These are phyloP conservation scores for Neoseiulus cucumeris DNA, from an alignment of 1,140 invertebrate genomes.

Conservation along the genomic window DNA sequence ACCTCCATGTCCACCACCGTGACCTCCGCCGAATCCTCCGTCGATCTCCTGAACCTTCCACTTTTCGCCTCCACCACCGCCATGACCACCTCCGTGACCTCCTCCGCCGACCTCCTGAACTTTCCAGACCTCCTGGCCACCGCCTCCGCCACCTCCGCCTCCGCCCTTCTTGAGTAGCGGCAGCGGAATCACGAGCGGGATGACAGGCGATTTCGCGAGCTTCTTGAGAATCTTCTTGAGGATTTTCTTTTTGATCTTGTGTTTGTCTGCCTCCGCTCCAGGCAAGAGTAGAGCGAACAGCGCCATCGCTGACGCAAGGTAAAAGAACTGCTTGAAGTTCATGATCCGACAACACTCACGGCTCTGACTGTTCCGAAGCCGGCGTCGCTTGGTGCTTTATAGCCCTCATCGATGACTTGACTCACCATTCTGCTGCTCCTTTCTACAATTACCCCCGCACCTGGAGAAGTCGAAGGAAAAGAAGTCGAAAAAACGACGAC, in stretches of 20 bases:
- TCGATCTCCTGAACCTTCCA: slow-evolving; percentile 9
- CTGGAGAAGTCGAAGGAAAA: too few relatives aligned
- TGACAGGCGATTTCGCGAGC: not conserved
- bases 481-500: too few relatives aligned
- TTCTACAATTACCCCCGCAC: slow-evolving; percentile 8
- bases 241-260: slow-evolving; percentile 9
- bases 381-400: not conserved
- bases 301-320: not conserved
- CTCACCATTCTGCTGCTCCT: not conserved
- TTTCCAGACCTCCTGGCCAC: slow-evolving; percentile 4
- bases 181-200: not conserved
- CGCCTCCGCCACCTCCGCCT: not conserved
- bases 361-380: not conserved
- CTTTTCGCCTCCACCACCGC: not conserved
- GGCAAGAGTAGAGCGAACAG: not conserved
- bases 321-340: not conserved
- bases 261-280: not conserved
- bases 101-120: not conserved
- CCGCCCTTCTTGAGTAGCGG: not conserved
- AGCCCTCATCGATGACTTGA: slow-evolving; percentile 11
- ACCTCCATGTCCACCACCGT: not conserved
- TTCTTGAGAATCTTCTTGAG: slow-evolving; percentile 8
- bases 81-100: not conserved
- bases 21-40: not conserved
- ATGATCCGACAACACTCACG: not conserved